Conservation (phyloP, 2,797 vertebrate species). For the Eulemur albifrons region DNA sequence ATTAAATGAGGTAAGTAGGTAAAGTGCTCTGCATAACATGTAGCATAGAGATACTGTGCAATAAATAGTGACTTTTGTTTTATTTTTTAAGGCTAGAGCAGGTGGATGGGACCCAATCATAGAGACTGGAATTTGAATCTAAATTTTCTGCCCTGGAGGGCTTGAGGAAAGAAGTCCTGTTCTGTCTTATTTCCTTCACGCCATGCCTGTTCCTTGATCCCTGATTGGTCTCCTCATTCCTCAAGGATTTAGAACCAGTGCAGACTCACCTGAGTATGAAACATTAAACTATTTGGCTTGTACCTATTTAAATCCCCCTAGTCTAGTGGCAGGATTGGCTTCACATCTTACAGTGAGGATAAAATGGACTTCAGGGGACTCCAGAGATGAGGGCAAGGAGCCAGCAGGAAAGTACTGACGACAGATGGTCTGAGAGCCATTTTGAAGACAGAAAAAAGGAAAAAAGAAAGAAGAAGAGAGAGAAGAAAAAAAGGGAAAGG, state of each 20-base stretch:
- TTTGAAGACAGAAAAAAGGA: not conserved
- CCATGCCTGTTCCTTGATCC: not conserved
- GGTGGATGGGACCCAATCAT: not conserved
- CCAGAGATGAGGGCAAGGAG: not conserved
- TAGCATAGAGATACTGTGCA: not conserved
- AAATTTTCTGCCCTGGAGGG: not conserved
- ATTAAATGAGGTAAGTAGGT: not conserved
- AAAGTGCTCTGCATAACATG: not conserved
- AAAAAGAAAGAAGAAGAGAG: not conserved
- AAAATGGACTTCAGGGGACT: not conserved
- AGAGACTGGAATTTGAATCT: not conserved
- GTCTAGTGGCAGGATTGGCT: not conserved
- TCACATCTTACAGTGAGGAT: not conserved
- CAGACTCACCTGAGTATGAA: not conserved
- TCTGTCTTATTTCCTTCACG: not conserved
- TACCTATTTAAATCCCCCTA: not conserved
- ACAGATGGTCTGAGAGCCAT: not conserved
- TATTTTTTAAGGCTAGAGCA: not conserved
- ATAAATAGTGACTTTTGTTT: not conserved
- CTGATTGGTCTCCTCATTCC: not conserved
- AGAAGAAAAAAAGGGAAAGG: no score
- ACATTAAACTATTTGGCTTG: not conserved
- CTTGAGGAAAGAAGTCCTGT: not conserved
- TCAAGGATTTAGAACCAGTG: not conserved
- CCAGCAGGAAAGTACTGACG: not conserved